phyloP scores from a whole-genome alignment of 2,888 invertebrate genomes.

The Xanthorhoe spadicearia region DNA sequence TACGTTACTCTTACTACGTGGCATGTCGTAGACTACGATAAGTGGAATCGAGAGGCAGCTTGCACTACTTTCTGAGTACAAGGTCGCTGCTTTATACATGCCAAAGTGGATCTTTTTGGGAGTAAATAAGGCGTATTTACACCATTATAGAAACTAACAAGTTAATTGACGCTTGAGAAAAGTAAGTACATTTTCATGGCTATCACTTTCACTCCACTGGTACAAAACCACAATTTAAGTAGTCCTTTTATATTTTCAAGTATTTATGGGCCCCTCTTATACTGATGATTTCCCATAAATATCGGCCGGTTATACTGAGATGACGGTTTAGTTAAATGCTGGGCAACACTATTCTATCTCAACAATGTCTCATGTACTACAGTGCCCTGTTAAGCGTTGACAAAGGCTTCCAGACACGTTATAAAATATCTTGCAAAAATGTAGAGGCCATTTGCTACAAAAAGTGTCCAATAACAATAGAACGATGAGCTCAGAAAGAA shows the following conservation, averaged over 20 bases:
- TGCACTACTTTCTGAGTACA: not conserved
- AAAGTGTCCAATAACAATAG: not conserved
- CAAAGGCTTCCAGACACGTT: too few relatives aligned
- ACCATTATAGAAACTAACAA: not conserved
- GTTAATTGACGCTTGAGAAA: not conserved
- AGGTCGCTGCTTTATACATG: constrained; percentile 5
- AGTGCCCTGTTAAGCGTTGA: too few relatives aligned
- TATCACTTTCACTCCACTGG: not conserved
- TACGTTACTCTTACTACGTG: constrained; percentile 2
- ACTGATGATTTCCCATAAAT: too few relatives aligned
- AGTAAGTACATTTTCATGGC: not conserved
- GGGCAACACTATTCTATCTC: too few relatives aligned
- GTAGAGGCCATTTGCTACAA: too few relatives aligned
- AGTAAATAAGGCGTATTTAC: not conserved
- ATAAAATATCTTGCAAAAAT: too few relatives aligned
- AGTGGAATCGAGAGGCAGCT: constrained; percentile 8
- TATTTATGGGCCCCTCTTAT: too few relatives aligned
- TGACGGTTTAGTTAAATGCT: too few relatives aligned
- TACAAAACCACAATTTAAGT: not conserved
- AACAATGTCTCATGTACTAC: too few relatives aligned
- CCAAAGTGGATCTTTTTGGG: not conserved
- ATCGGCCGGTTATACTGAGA: too few relatives aligned
- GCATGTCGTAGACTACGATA: constrained; percentile 1
- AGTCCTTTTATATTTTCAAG: too few relatives aligned
- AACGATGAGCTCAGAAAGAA: not conserved